A percentile compares a stretch with the other conserved stretches of the same genome.
Evolutionary conservation across 2,888 invertebrate species (phyloP).

Genomic region (Nasonia oneida): DNA sequence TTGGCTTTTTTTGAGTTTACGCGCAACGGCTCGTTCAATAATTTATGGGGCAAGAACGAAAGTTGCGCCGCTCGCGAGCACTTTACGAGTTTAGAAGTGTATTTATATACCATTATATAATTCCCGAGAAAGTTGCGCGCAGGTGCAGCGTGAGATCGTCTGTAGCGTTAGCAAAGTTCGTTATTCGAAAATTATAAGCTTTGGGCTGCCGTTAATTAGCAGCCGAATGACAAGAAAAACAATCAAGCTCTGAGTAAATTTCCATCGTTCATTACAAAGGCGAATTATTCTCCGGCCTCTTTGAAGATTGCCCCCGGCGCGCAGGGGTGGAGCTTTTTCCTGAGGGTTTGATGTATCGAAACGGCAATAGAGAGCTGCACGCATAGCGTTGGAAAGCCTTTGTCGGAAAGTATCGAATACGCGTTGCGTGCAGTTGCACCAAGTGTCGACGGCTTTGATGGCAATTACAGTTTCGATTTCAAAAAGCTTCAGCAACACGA

Average conservation of each 20-base stretch:
- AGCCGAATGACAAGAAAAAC: not conserved
- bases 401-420: constrained; percentile 19
- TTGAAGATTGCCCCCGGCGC: not conserved
- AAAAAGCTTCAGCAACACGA: not conserved
- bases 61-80: not conserved
- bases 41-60: not conserved
- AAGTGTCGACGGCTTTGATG: constrained; percentile 20
- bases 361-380: not conserved
- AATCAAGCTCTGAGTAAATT: not conserved
- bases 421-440: constrained; percentile 6
- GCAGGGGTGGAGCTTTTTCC: not conserved
- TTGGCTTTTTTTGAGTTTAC: not conserved
- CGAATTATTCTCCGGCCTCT: not conserved
- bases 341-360: not conserved
- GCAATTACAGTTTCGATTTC: constrained; percentile 18
- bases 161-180: no score
- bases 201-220: not conserved
- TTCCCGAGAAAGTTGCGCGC: not conserved
- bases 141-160: no score
- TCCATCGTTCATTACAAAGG: not conserved
- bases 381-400: not conserved
- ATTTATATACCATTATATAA: not conserved
- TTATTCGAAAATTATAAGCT: no score
- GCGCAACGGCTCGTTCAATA: not conserved
- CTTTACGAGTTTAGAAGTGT: not conserved